Conservation (phyloP, 2,113 vertebrate species). For the Anolis carolinensis region DNA sequence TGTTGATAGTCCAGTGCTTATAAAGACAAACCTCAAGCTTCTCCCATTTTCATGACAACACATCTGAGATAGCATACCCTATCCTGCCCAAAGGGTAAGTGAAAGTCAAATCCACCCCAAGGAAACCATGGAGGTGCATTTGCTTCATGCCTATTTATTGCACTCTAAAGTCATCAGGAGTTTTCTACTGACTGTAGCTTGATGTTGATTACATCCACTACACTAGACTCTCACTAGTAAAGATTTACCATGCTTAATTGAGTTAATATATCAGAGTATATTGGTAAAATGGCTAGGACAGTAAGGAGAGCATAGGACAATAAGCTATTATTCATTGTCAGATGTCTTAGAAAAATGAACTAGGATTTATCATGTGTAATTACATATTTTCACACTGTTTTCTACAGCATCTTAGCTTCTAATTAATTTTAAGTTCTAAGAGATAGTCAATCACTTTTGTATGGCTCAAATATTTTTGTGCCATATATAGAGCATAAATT, state of each 20-base stretch:
- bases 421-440: constrained; percentile 28
- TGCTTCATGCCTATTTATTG: neutral
- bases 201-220: neutral
- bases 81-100: too few relatives aligned
- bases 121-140: too few relatives aligned
- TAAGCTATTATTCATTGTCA: constrained; percentile 11
- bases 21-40: too few relatives aligned
- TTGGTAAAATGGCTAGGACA: neutral
- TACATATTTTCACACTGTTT: neutral
- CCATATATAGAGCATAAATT: neutral
- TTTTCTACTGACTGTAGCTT: neutral
- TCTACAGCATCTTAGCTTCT: neutral
- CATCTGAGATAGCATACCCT: too few relatives aligned
- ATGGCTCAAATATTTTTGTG: constrained; percentile 18
- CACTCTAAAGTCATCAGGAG: neutral
- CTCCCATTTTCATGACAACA: too few relatives aligned
- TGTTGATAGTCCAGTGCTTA: too few relatives aligned
- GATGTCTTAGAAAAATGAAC: neutral
- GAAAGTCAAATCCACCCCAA: too few relatives aligned
- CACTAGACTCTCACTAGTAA: neutral
- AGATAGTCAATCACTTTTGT: constrained; percentile 2
- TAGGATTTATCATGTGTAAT: constrained; percentile 3
- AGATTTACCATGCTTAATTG: neutral
- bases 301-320: neutral
- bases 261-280: constrained; percentile 17